Base-by-base conservation (phyloP, 2,113 vertebrate species). In the Oncorhynchus masou region DNA sequence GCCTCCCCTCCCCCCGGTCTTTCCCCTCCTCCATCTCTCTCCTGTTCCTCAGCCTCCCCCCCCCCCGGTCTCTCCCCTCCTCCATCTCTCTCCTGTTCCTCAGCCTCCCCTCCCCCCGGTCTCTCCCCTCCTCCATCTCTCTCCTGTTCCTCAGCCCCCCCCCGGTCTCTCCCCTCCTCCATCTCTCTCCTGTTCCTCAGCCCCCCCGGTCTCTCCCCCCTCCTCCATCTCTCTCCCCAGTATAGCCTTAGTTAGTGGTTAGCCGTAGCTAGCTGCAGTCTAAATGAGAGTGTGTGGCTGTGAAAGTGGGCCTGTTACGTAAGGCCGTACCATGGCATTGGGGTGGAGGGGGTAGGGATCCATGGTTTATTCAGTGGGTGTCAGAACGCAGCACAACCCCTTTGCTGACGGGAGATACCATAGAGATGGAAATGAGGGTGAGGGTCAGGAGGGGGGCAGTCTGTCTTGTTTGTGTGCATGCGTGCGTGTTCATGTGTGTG, bases 401-500 rank as follows among this genome's bases (percentile, higher is more conserved):
- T 78, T 66, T 83, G 75, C 83, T 87, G 82, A 76, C 81, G 77
- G 75, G 84, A 85, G 74, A 79, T 72, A 85, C 77, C 83, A 89
- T 87, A 88, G 77, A 86, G 76, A 90, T 90, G 87, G 84, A 90
- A 91, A 91, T 90, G 54, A 89, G 78, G 87, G 76, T 22, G 78
- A 77, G 83, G 86, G 85, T 83, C 83, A 85, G 78, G 68, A 11
- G 54, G 54, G 68, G 65, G 75, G 54, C 74, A 72, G 74, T 85
- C 77, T 49, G 77, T 87, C 78, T 83, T 16, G 19, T 80, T 68
- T 83, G 57, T 68, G 24, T 72, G 62, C 59, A 83, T 75, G 20
- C 11, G 79, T 70, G 71, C 51, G 81, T 65, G 31, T 16, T 6
- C 13, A 9, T 62, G 39, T 48, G 22, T 67, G 9, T 74, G 39